These are phyloP conservation scores for Oncorhynchus tshawytscha DNA, from an alignment of 2,113 vertebrate genomes.

Conservation along the genomic window DNA sequence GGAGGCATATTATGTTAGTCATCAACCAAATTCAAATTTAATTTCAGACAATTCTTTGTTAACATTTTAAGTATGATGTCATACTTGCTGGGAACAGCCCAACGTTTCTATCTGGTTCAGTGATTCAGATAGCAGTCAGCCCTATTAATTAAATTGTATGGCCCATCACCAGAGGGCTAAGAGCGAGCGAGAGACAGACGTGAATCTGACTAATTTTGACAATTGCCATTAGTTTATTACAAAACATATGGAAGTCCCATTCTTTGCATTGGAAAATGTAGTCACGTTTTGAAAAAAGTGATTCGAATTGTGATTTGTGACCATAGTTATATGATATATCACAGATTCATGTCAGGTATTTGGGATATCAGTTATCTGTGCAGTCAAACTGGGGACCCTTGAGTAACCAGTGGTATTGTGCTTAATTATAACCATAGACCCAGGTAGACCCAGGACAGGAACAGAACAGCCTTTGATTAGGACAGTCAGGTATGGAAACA, in stretches of 20 bases:
- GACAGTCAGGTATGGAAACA: not conserved
- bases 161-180: constrained; percentile 10
- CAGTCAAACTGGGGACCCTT: not conserved
- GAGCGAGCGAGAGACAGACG: not conserved
- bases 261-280: not conserved
- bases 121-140: constrained; percentile 31
- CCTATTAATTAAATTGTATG: constrained; percentile 42
- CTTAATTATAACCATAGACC: not conserved
- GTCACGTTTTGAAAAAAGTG: no score
- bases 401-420: not conserved
- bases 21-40: constrained; percentile 1
- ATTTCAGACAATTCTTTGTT: no score
- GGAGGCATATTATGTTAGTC: not conserved
- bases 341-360: not conserved
- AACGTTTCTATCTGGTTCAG: constrained; percentile 31
- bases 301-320: no score
- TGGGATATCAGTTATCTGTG: not conserved
- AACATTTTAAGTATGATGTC: constrained; percentile 11
- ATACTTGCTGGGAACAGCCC: constrained; percentile 16
- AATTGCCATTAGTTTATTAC: not conserved
- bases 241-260: not conserved
- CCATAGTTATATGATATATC: not conserved
- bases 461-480: not conserved
- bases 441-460: not conserved
- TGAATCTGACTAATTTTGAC: constrained; percentile 30